Evolutionary conservation across 2,888 invertebrate genomes (phyloP).

Genomic region (Ceramica pisi): DNA sequence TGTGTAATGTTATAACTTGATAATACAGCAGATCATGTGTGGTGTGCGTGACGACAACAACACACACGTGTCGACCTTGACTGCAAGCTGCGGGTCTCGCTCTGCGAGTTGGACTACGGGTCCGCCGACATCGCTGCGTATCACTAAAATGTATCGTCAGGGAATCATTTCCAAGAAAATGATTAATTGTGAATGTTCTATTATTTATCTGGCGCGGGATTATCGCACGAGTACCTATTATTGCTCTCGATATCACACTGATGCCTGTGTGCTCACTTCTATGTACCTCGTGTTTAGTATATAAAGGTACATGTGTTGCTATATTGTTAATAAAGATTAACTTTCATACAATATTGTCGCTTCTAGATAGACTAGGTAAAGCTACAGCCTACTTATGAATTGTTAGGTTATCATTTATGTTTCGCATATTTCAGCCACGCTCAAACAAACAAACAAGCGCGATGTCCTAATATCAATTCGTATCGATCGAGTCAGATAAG

Average conservation of each 20-base stretch:
- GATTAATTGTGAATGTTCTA: not conserved
- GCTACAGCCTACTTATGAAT: not conserved
- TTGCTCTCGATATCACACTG: not conserved
- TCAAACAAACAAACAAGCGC: slow-evolving; percentile 19
- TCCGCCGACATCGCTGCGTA: not conserved
- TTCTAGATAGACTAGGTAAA: not conserved
- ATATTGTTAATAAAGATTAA: not conserved
- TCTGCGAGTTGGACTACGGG: too few species aligned
- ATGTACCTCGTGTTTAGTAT: not conserved
- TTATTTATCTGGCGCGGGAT: slow-evolving; percentile 12
- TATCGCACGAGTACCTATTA: not conserved
- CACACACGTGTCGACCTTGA: slow-evolving; percentile 38
- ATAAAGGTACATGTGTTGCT: too few species aligned
- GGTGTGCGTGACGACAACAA: slow-evolving; percentile 10
- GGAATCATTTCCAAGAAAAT: not conserved
- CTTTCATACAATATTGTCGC: slow-evolving; percentile 2
- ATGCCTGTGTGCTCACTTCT: not conserved
- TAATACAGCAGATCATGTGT: slow-evolving; percentile 9
- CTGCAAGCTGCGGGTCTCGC: not conserved
- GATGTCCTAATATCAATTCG: not conserved
- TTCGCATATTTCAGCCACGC: not conserved
- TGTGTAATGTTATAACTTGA: not conserved
- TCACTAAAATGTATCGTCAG: not conserved
- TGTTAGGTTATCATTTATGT: not conserved
- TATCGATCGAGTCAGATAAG: slow-evolving; percentile 22